phyloP scores from a whole-genome alignment of 2,113 vertebrate species.

The Tapirus terrestris region DNA sequence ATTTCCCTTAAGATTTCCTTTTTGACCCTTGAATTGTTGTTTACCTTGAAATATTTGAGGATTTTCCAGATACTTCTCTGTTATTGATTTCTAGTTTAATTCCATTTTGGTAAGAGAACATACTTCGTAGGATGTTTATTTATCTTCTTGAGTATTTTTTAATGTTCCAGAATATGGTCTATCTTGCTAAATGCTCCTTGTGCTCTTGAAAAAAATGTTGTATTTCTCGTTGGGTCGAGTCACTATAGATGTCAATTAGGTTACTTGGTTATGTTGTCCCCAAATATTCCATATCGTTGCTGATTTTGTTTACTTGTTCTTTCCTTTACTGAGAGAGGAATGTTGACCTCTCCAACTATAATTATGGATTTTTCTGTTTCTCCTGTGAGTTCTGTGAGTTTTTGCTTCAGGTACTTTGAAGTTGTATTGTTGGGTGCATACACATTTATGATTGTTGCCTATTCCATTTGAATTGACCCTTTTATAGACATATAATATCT shows the following conservation, averaged over 20 bases:
- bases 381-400: background rate
- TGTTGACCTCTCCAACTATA: background rate
- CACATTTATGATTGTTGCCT: background rate
- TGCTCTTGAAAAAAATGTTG: too few species aligned
- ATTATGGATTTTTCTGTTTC: background rate
- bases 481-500: background rate
- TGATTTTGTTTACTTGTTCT: background rate
- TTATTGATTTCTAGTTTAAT: background rate
- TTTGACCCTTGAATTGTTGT: background rate
- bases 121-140: background rate
- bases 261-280: too few species aligned
- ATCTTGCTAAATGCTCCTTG: background rate
- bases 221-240: background rate
- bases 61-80: background rate
- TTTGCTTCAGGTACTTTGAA: background rate
- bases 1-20: background rate
- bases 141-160: background rate
- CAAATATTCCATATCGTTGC: background rate
- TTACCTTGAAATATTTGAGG: background rate
- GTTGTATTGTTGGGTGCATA: background rate
- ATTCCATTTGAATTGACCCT: background rate
- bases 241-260: fast-evolving
- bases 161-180: background rate
- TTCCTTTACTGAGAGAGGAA: too few species aligned
- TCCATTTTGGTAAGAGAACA: background rate